Percentiles rank a stretch among this genome's conserved stretches.
These are phyloP conservation scores for Diadema setosum DNA, from an alignment of 35 echinoderm and acorn worm genomes.

Conservation along the genomic window DNA sequence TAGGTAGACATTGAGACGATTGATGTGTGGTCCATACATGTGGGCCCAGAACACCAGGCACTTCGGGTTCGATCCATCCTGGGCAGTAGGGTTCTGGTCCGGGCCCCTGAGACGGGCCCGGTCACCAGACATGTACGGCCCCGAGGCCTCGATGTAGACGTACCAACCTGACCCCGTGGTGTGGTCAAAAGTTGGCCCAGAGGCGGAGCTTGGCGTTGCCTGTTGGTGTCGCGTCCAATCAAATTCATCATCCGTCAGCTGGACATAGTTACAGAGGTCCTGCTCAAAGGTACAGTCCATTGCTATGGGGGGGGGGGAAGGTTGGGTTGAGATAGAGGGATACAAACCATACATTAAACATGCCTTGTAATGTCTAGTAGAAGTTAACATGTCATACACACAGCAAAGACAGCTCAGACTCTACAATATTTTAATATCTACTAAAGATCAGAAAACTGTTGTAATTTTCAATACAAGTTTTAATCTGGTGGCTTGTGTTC, in stretches of 20 bases:
- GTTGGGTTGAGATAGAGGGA: too few relatives aligned
- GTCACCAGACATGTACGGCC: not conserved
- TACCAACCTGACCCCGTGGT: constrained; percentile 54
- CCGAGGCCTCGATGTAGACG: constrained; percentile 59
- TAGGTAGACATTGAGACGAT: constrained; percentile 66
- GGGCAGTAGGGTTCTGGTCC: not conserved
- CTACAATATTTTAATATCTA: too few relatives aligned
- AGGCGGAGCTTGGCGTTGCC: constrained; percentile 14
- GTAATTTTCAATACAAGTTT: too few relatives aligned
- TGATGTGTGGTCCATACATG: constrained; percentile 80
- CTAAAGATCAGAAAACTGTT: too few relatives aligned
- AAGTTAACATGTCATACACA: too few relatives aligned
- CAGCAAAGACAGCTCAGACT: too few relatives aligned
- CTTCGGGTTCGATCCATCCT: not conserved
- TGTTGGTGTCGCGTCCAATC: constrained; percentile 62
- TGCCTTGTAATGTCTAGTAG: too few relatives aligned
- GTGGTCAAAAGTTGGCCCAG: constrained; percentile 60
- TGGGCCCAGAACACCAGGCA: constrained; percentile 81
- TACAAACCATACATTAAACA: too few relatives aligned
- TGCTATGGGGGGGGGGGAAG: not conserved
- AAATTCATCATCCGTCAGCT: constrained; percentile 66
- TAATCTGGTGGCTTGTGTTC: too few relatives aligned
- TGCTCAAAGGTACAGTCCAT: constrained; percentile 82
- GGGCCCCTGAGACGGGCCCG: constrained; percentile 49
- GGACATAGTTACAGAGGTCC: constrained; percentile 51